Conservation (phyloP, 2,113 vertebrate genomes). For the Nycticebus coucang region DNA sequence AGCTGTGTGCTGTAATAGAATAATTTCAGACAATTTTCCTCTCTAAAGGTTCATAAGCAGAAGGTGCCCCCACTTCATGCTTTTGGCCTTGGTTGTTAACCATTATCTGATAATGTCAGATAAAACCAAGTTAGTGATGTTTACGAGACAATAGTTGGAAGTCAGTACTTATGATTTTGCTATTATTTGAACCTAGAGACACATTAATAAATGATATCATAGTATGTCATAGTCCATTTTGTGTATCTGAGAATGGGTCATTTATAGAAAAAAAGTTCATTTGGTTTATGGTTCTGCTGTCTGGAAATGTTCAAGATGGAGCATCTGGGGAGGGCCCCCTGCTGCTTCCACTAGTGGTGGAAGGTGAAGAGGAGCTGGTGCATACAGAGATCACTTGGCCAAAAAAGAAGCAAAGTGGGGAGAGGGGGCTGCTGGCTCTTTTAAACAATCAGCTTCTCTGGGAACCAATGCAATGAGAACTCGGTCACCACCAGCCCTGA, state of each 20-base stretch:
- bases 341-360: neutral
- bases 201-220: neutral
- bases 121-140: neutral
- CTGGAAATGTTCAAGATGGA: neutral
- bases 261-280: neutral
- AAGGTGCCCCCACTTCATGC: neutral
- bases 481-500: neutral
- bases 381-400: neutral
- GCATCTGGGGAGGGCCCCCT: neutral
- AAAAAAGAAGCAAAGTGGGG: neutral
- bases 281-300: neutral
- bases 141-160: neutral
- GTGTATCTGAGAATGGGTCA: neutral
- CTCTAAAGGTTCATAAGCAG: neutral
- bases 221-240: neutral
- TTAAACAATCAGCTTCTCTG: neutral
- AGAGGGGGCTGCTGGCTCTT: neutral
- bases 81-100: neutral
- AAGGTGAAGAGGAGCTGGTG: neutral
- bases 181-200: neutral
- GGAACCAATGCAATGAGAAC: neutral
- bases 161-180: neutral
- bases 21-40: conserved; percentile 61
- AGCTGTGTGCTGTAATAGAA: conserved; percentile 62
- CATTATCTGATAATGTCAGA: neutral